These are phyloP conservation scores for Cotesia vestalis DNA, from an alignment of 1,140 invertebrate species.

Conservation along the genomic window DNA sequence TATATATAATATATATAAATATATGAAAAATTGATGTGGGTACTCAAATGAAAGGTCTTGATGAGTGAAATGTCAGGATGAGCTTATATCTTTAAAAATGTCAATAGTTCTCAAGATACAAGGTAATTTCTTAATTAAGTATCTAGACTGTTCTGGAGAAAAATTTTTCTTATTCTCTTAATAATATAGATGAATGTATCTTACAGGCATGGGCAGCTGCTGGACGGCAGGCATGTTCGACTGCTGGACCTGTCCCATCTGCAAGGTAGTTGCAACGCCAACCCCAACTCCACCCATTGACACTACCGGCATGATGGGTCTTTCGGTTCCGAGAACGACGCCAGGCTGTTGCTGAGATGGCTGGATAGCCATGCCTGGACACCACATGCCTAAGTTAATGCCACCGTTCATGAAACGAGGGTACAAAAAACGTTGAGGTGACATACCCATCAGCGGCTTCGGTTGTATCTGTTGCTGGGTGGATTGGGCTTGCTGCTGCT, in stretches of 20 bases:
- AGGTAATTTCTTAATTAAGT: too few species aligned
- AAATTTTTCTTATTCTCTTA: too few species aligned
- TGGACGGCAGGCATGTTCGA: conserved; percentile 62
- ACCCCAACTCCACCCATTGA: conserved; percentile 63
- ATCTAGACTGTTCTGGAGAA: too few species aligned
- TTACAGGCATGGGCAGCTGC: conserved; percentile 64
- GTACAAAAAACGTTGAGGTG: background rate
- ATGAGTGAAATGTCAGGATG: too few species aligned
- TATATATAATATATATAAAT: too few species aligned
- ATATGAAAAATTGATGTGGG: too few species aligned
- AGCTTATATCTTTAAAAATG: too few species aligned
- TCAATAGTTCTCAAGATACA: too few species aligned
- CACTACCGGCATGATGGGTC: conserved; percentile 69
- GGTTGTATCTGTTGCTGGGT: conserved; percentile 66
- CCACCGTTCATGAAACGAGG: background rate
- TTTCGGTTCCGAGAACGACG: conserved; percentile 61
- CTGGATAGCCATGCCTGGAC: conserved; percentile 59
- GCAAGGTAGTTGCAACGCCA: conserved; percentile 52
- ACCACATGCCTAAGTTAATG: conserved; percentile 24
- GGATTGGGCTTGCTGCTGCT: conserved; percentile 61
- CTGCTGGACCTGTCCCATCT: conserved; percentile 63
- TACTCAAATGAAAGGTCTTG: too few species aligned
- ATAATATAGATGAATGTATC: conserved; percentile 16
- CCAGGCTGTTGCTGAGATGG: conserved; percentile 53
- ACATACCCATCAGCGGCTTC: conserved; percentile 68